Conservation (phyloP, 2,888 invertebrate genomes). For the Nineta flava region DNA sequence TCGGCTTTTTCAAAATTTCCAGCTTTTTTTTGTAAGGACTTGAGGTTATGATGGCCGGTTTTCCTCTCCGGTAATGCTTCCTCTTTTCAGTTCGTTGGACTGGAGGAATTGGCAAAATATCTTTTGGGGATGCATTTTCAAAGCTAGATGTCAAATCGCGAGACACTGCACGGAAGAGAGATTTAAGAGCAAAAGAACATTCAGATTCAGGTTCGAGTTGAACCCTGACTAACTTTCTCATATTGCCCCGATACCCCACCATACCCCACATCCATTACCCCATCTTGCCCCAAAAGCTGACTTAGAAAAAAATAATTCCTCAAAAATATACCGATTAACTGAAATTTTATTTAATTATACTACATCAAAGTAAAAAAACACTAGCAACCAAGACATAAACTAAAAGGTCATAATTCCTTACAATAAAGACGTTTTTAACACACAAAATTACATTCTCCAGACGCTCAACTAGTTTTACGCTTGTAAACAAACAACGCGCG, state of each 20-base stretch:
- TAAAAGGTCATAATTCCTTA: background rate
- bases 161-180: background rate
- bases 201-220: background rate
- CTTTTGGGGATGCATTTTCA: constrained; percentile 11
- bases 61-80: constrained; percentile 14
- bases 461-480: background rate
- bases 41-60: constrained; percentile 15
- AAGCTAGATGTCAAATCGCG: constrained; percentile 1
- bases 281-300: background rate
- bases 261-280: background rate
- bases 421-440: background rate
- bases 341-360: background rate
- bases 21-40: constrained; percentile 14
- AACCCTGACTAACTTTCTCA: background rate
- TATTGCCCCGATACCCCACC: background rate
- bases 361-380: background rate
- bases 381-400: background rate
- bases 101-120: constrained; percentile 12
- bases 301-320: background rate
- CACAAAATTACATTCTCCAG: background rate
- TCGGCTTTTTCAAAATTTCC: constrained; percentile 13
- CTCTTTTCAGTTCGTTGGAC: constrained; percentile 11
- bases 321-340: background rate
- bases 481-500: background rate
- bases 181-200: background rate